Evolutionary conservation across 2,888 invertebrate species (phyloP).

Genomic region (Scaptomyza parva): DNA sequence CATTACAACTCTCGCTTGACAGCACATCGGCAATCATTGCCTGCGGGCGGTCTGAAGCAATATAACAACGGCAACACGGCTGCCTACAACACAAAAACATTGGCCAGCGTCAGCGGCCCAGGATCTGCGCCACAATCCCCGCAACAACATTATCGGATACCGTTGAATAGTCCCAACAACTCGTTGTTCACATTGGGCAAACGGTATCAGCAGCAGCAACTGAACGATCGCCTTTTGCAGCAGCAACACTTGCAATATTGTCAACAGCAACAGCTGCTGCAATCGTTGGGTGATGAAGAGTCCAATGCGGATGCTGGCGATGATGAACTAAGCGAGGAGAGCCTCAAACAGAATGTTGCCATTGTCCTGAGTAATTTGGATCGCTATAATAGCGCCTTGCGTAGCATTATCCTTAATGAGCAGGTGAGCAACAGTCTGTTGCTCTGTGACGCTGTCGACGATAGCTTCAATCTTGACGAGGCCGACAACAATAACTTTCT

Average conservation of each 20-base stretch:
- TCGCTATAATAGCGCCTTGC: conserved; percentile 84
- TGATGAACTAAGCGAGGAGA: conserved; percentile 85
- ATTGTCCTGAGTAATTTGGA: conserved; percentile 85
- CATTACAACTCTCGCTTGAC: conserved; percentile 59
- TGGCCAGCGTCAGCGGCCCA: conserved; percentile 61
- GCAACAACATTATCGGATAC: conserved; percentile 78
- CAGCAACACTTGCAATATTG: conserved; percentile 82
- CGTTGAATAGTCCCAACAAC: conserved; percentile 84
- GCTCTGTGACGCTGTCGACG: conserved; percentile 70
- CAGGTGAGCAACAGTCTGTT: conserved; percentile 82
- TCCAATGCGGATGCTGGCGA: conserved; percentile 65
- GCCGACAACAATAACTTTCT: conserved; percentile 55
- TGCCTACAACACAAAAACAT: conserved; percentile 54
- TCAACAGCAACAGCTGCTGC: conserved; percentile 75
- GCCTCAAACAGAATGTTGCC: conserved; percentile 85
- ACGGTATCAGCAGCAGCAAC: conserved; percentile 82
- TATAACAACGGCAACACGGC: conserved; percentile 69
- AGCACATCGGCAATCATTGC: conserved; percentile 52
- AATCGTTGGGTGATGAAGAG: conserved; percentile 43
- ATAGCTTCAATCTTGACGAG: conserved; percentile 44
- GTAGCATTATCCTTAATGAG: conserved; percentile 84
- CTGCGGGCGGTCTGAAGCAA: conserved; percentile 39
- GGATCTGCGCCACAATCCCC: conserved; percentile 77
- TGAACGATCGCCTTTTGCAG: conserved; percentile 81
- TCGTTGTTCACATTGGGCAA: conserved; percentile 68